phyloP scores from a whole-genome alignment of 2,113 vertebrate species.

The Empidonax traillii region DNA sequence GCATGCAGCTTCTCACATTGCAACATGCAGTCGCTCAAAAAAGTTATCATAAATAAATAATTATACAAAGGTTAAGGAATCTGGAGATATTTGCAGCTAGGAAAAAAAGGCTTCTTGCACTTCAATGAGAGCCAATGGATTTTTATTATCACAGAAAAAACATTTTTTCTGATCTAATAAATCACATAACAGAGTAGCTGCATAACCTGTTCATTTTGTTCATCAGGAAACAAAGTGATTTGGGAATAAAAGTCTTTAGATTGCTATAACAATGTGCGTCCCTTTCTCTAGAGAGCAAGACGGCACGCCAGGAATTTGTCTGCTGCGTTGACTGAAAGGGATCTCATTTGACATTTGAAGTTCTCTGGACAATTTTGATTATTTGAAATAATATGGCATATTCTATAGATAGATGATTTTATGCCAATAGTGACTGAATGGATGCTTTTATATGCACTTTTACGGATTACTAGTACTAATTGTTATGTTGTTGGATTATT shows the following conservation, averaged over 20 bases:
- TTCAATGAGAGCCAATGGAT: neutral
- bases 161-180: neutral
- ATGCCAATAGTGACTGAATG: neutral
- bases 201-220: neutral
- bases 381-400: neutral
- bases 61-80: neutral
- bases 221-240: neutral
- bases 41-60: neutral
- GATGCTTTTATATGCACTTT: neutral
- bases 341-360: neutral
- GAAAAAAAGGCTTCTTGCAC: neutral
- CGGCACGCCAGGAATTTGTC: neutral
- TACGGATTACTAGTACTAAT: neutral
- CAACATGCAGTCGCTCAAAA: neutral
- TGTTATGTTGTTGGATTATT: neutral
- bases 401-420: neutral
- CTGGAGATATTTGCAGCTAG: neutral
- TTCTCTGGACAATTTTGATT: neutral
- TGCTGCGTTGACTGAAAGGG: neutral
- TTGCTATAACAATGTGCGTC: neutral
- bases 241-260: neutral
- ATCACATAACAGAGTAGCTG: neutral
- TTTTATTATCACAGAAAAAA: neutral
- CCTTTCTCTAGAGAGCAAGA: neutral
- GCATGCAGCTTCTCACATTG: neutral